Evolutionary conservation across 2,113 vertebrate species (phyloP), one percentile per base, ranked within the genome.

Genomic region (Lipophrys pholis): DNA sequence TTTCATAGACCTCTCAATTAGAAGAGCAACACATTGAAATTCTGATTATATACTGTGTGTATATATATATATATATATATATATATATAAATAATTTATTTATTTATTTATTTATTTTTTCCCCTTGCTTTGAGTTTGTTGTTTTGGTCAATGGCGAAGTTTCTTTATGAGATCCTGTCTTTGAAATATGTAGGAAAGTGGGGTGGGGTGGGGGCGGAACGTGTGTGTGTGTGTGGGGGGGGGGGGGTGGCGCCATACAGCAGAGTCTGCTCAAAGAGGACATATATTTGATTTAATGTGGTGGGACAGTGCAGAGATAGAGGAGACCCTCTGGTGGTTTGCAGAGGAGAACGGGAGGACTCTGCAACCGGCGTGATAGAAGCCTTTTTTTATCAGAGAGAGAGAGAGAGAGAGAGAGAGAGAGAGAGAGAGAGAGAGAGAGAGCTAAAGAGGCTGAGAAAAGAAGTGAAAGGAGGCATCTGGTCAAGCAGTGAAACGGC

Each of bases 281-380:
- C 69, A 74, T 84, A 75, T 65, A 78, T 82, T 82, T 87, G 71
- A 87, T 85, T 85, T 88, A 77, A 91, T 86, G 78, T 67, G 74
- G 48, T 42, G 58, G 82, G 87, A 90, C 87, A 84, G 78, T 66
- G 63, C 73, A 54, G 69, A 78, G 79, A 65, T 76, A 79, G 76
- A 74, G 71, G 59, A 76, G 53, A 68, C 66, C 82, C 80, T 88
- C 81, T 67, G 80, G 87, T 81, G 87, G 57, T 85, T 80, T 69
- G 70, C 78, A 84, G 77, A 87, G 78, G 69, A 85, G 87, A 76
- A 69, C 77, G 57, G 59, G 69, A 85, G 55, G 73, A 87, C 69
- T 80, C 76, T 69, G 80, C 68, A 54, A 78, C 49, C 78, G 60
- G 77, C 64, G 30, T 30, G 83, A 86, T 69, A 82, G 75, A 78